A percentile compares a stretch with the other conserved stretches of the same genome.
Evolutionary conservation across 2,113 vertebrate species (phyloP).

Genomic region (Pterocles burchelli): DNA sequence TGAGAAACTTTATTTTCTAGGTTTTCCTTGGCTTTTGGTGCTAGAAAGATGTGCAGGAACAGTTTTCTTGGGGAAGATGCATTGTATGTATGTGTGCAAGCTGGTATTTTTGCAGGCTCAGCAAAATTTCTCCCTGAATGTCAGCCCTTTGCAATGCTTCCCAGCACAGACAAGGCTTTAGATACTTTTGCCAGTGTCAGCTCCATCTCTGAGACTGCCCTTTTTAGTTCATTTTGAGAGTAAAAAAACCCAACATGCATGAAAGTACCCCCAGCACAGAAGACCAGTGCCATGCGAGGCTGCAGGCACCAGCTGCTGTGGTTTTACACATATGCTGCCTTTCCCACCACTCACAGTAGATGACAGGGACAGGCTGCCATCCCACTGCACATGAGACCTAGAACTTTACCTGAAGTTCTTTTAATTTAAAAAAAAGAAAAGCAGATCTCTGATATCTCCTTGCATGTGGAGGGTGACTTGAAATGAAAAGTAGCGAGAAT

Average conservation of each 20-base stretch:
- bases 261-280: neutral
- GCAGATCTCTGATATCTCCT: neutral
- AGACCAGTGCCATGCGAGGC: neutral
- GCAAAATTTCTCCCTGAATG: neutral
- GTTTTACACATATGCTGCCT: rapidly evolving
- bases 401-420: neutral
- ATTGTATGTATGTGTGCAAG: neutral
- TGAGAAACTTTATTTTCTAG: neutral
- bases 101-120: neutral
- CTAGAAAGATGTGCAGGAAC: neutral
- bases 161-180: neutral
- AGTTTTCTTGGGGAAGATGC: neutral
- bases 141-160: neutral
- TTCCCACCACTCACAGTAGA: neutral
- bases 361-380: neutral
- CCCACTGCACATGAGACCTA: neutral
- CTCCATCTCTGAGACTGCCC: rapidly evolving
- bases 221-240: neutral
- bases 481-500: neutral
- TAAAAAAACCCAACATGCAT: neutral
- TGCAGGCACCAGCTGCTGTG: neutral
- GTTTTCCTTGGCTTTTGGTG: neutral
- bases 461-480: neutral
- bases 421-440: neutral
- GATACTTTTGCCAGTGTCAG: neutral